Conservation (phyloP, 53 echinoderm and acorn worm genomes). For the Apostichopus leukothele region DNA sequence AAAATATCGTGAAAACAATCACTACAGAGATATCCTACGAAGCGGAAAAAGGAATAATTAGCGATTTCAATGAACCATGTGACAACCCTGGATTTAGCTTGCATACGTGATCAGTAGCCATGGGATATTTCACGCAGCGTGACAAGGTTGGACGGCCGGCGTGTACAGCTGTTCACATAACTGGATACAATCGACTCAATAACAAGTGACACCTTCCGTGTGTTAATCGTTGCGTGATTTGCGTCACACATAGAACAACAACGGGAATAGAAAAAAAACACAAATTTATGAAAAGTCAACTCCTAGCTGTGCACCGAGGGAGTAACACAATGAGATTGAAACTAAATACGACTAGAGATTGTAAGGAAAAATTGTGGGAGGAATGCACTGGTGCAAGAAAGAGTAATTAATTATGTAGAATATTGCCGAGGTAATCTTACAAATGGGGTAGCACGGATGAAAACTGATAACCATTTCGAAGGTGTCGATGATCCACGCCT, state of each 20-base stretch:
- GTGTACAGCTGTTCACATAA: constrained; percentile 28
- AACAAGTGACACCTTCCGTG: background rate
- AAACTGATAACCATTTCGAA: no score
- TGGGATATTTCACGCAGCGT: background rate
- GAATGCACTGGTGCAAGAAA: no score
- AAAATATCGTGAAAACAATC: no score
- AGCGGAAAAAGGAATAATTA: background rate
- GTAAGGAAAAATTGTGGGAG: no score
- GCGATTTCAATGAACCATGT: background rate
- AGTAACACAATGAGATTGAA: no score
- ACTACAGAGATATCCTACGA: background rate
- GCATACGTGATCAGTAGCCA: background rate
- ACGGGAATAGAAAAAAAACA: background rate
- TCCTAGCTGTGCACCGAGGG: background rate
- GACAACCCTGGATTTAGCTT: background rate
- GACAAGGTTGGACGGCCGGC: constrained; percentile 2
- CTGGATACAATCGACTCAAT: background rate
- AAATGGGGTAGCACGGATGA: no score
- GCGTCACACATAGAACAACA: background rate
- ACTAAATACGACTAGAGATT: no score
- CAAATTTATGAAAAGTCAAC: background rate
- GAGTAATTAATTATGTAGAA: no score
- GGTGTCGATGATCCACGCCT: no score
- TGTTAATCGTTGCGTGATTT: background rate
- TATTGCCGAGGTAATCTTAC: no score